A percentile compares a stretch with the other conserved stretches of the same genome.
Evolutionary conservation across 2,888 invertebrate species (phyloP).

Genomic region (Petrolisthes manimaculis): DNA sequence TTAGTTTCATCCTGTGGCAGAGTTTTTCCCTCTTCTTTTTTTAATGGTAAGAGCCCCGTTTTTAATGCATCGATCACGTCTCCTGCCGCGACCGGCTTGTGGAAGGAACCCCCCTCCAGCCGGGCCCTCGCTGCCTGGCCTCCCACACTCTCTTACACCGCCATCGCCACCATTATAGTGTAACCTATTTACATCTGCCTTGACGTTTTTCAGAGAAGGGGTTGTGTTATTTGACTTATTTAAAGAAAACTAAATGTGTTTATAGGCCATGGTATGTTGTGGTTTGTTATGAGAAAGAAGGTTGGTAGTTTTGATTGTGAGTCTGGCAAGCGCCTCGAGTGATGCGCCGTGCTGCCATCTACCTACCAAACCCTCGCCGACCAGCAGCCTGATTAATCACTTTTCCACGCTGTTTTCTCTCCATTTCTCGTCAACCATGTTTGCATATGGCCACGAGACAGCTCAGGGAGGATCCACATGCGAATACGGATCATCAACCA

Average conservation of each 20-base stretch:
- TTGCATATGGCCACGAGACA: slow-evolving; percentile 25
- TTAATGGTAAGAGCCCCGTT: slow-evolving; percentile 12
- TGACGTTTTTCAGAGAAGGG: not conserved
- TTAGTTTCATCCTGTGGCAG: not conserved
- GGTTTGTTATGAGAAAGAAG: not conserved
- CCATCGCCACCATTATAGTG: not conserved
- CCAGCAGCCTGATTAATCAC: slow-evolving; percentile 56
- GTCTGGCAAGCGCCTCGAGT: slow-evolving; percentile 42
- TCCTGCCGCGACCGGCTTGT: slow-evolving; percentile 27
- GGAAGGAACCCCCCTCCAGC: slow-evolving; percentile 41
- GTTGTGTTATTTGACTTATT: not conserved
- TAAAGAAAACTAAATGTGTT: not conserved
- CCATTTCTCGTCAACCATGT: slow-evolving; percentile 41
- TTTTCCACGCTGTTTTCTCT: slow-evolving; percentile 54
- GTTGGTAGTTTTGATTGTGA: slow-evolving; percentile 28
- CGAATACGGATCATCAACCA: slow-evolving; percentile 2
- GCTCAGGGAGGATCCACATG: slow-evolving; percentile 34
- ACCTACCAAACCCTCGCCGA: slow-evolving; percentile 43
- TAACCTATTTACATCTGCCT: not conserved
- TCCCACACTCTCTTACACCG: slow-evolving; percentile 45
- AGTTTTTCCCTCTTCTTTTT: not conserved
- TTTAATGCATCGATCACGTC: slow-evolving; percentile 57
- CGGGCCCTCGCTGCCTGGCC: slow-evolving; percentile 43
- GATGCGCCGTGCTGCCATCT: slow-evolving; percentile 63
- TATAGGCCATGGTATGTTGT: not conserved